Conservation (phyloP, 2,797 vertebrate species). For the Enteromius argenteus region DNA sequence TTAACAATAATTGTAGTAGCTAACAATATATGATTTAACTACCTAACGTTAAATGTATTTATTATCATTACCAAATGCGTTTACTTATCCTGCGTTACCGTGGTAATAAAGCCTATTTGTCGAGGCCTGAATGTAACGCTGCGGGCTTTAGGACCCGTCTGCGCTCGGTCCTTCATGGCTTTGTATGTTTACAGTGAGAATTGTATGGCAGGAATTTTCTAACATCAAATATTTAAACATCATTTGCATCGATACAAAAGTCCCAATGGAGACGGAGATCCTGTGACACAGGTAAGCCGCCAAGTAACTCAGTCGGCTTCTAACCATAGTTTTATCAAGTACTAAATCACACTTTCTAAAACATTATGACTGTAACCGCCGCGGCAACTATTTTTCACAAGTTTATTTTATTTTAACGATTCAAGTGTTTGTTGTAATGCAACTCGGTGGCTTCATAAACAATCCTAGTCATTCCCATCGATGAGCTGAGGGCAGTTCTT, state of each 20-base stretch:
- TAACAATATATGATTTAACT: neutral
- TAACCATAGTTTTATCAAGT: neutral
- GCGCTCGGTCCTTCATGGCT: neutral
- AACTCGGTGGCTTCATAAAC: neutral
- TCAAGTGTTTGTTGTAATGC: neutral
- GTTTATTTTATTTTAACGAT: neutral
- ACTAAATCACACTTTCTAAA: slow-evolving; percentile 24
- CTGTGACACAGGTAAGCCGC: slow-evolving; percentile 64
- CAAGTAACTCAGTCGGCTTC: neutral
- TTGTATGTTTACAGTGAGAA: slow-evolving; percentile 60
- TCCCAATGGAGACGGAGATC: slow-evolving; percentile 43
- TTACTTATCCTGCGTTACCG: neutral
- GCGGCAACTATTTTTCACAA: neutral
- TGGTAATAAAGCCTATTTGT: neutral
- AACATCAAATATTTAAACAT: slow-evolving; percentile 55
- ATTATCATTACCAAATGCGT: neutral
- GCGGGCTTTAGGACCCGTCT: slow-evolving; percentile 58
- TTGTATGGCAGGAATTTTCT: slow-evolving; percentile 41
- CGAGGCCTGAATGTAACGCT: accelerated
- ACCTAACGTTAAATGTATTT: neutral
- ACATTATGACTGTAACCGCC: neutral
- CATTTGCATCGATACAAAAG: slow-evolving; percentile 28
- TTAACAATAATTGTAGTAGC: neutral
- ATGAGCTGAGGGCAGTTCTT: neutral
- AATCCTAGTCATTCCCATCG: neutral